Percentiles rank a stretch among this genome's conserved stretches.
Evolutionary conservation across 2,113 vertebrate species (phyloP).

Genomic region (Festucalex cinctus): DNA sequence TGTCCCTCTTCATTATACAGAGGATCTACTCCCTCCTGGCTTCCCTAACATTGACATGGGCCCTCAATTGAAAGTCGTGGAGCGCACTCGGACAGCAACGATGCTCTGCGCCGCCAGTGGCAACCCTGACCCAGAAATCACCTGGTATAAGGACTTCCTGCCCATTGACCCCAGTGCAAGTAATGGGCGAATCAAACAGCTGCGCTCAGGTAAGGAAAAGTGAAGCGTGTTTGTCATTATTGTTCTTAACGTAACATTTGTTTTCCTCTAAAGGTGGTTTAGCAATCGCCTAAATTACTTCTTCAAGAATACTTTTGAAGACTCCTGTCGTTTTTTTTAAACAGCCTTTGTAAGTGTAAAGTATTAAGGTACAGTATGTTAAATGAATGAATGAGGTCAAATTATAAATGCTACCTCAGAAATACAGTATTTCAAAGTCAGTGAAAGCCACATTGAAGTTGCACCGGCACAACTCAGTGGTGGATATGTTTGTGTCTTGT

Average conservation of each 20-base stretch:
- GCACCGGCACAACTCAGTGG: slow-evolving; percentile 32
- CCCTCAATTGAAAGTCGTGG: slow-evolving; percentile 96
- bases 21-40: slow-evolving; percentile 91
- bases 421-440: slow-evolving; percentile 28
- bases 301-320: background rate
- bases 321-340: background rate
- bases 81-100: slow-evolving; percentile 91
- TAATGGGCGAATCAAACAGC: slow-evolving; percentile 92
- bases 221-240: too few species aligned
- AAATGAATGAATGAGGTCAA: slow-evolving; percentile 20
- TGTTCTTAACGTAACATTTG: background rate
- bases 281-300: background rate
- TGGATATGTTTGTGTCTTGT: slow-evolving; percentile 58
- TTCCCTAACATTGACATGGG: slow-evolving; percentile 99
- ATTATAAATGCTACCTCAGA: slow-evolving; percentile 31
- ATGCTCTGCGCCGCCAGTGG: slow-evolving; percentile 98
- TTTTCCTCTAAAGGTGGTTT: background rate
- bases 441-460: slow-evolving; percentile 39
- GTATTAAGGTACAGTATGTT: background rate
- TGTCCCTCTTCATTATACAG: slow-evolving; percentile 64
- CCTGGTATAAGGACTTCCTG: slow-evolving; percentile 98
- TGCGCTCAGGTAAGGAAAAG: slow-evolving; percentile 86
- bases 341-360: background rate
- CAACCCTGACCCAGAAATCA: slow-evolving; percentile 96
- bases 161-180: slow-evolving; percentile 91